Conservation (phyloP, 2,888 invertebrate species). For the Byasa hedistus region DNA sequence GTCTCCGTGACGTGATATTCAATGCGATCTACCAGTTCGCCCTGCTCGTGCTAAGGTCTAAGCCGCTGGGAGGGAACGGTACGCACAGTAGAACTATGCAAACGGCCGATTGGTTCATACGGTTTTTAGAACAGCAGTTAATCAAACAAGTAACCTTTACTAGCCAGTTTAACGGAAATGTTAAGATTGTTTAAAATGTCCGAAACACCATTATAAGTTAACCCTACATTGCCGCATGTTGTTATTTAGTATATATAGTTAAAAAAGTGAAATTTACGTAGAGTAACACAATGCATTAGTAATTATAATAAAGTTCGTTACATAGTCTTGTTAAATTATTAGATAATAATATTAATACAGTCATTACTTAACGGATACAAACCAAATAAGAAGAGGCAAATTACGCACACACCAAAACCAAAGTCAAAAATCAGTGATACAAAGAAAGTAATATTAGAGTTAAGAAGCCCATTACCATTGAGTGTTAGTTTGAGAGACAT, state of each 20-base stretch:
- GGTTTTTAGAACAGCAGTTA: conserved; percentile 51
- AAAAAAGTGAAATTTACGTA: conserved; percentile 45
- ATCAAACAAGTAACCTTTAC: conserved; percentile 56
- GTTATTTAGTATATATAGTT: conserved; percentile 27
- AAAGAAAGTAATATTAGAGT: conserved; percentile 53
- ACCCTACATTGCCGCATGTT: conserved; percentile 41
- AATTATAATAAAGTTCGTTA: conserved; percentile 55
- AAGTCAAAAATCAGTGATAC: conserved; percentile 56
- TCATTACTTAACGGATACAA: conserved; percentile 63
- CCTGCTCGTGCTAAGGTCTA: conserved; percentile 82
- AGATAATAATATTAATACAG: conserved; percentile 33
- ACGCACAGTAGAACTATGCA: conserved; percentile 45
- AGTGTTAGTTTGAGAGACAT: conserved; percentile 66
- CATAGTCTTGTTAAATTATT: conserved; percentile 37
- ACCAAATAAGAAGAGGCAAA: conserved; percentile 71
- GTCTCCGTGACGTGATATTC: conserved; percentile 95
- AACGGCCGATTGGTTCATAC: conserved; percentile 76
- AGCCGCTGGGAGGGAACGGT: conserved; percentile 65
- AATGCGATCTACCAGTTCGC: conserved; percentile 96
- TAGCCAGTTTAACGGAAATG: conserved; percentile 50
- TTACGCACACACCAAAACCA: conserved; percentile 75
- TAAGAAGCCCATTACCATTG: conserved; percentile 67
- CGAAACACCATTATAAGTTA: conserved; percentile 37
- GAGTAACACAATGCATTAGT: conserved; percentile 25
- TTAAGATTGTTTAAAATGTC: conserved; percentile 45